Evolutionary conservation across 30 jellyfish, hydroid and myxozoan species (phyloP), one percentile per base, ranked within the genome.

Genomic region (Aurelia coerulea): DNA sequence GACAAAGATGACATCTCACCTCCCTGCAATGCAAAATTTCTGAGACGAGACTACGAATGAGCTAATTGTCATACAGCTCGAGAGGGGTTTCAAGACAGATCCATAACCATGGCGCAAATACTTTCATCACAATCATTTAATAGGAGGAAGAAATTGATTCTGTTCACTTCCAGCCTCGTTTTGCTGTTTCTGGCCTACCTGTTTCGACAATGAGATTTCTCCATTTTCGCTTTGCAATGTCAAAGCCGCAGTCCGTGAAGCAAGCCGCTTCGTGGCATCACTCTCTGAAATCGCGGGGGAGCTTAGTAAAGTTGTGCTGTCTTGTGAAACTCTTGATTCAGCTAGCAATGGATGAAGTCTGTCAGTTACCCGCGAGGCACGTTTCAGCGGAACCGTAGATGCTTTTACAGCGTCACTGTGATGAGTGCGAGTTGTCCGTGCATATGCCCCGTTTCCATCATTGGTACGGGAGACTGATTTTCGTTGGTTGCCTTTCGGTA

Each of bases 71-170:
- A 37, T 37, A 37, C 46, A 4, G 49, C 49, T 37, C 15, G 15
- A 5, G 6, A 6, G 1, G 8, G 0, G 2, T 46, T 6, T 46
- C 56, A 46, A 46, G 56, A 46, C 56, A 46, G 56, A 46, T 46
- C 56, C 1, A 46, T 46, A 46, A 46, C 56, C 56, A 46, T 46
- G 56, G 56, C 14, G 56, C 14, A 46, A 46, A 3, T 46, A 4
- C 13, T 46, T 46, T 46, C 56, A 46, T 1, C 0, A 46, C 56
- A 49, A 41, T 51, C 62, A 87, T 56, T 87, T 87, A 13, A 87
- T 87, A 11, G 96, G 96, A 12, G 96, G 96, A n/a, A 87, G 76
- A 62, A 87, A 87, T 85, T 87, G 90, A 41, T 62, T 67, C 73
- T 65, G 80, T 42, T 87, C 96, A 31, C 65, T 75, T 9, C 92